Evolutionary conservation across 37 sponge, comb jelly and placozoan genomes (phyloP).

Genomic region (Lycopodina hypogea): DNA sequence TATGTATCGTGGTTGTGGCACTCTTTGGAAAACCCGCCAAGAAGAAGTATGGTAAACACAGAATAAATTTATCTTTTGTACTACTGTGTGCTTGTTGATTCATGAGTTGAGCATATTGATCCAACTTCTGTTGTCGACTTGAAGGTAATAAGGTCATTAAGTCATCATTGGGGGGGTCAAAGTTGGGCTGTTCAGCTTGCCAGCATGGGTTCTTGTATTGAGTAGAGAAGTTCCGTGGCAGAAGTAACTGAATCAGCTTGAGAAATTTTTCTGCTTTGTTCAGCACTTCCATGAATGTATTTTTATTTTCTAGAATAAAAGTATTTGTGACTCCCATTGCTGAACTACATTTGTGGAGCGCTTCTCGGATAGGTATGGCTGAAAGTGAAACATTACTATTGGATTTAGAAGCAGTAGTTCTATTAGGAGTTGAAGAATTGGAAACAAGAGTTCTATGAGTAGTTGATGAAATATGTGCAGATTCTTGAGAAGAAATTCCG

Average conservation of each 20-base stretch:
- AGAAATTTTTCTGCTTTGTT: slow-evolving; percentile 6
- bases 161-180: background rate
- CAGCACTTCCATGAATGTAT: background rate
- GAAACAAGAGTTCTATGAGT: too few species aligned
- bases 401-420: too few species aligned
- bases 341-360: background rate
- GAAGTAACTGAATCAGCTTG: background rate
- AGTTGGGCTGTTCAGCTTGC: background rate
- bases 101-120: background rate
- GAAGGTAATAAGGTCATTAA: too few species aligned
- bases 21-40: slow-evolving; percentile 51
- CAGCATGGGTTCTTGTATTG: slow-evolving; percentile 30
- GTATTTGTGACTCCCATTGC: background rate
- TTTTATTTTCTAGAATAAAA: background rate
- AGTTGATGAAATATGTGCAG: too few species aligned
- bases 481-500: too few species aligned
- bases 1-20: slow-evolving; percentile 26
- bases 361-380: background rate
- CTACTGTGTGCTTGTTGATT: background rate
- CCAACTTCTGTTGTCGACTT: background rate
- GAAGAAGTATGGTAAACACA: slow-evolving; percentile 38
- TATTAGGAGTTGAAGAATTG: too few species aligned
- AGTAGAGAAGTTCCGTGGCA: slow-evolving; percentile 4
- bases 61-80: background rate
- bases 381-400: background rate